Percentiles rank a stretch among this genome's conserved stretches.
These are phyloP conservation scores for Drosophila mercatorum DNA, from an alignment of 2,888 invertebrate genomes.

Conservation along the genomic window DNA sequence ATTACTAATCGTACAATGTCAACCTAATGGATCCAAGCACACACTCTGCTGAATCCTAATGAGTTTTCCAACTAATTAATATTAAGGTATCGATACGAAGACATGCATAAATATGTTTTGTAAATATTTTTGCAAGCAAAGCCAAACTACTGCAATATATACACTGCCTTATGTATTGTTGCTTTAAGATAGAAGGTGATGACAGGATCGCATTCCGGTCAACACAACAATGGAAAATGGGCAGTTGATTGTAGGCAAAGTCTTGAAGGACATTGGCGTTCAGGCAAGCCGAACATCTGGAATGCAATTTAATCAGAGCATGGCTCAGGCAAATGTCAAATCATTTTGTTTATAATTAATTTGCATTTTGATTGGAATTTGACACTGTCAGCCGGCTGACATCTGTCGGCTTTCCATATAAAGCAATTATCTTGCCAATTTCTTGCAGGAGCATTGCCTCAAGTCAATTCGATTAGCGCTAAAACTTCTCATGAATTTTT, in stretches of 20 bases:
- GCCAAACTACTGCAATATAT: too few relatives aligned
- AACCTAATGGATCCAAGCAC: not conserved
- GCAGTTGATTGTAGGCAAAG: conserved; percentile 21
- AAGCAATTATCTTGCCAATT: conserved; percentile 59
- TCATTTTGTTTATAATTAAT: conserved; percentile 78
- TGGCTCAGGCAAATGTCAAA: conserved; percentile 53
- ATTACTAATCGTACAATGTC: not conserved
- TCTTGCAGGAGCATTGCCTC: conserved; percentile 32
- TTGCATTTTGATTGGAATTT: conserved; percentile 75
- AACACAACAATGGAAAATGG: not conserved
- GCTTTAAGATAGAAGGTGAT: not conserved
- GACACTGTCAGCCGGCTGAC: conserved; percentile 64
- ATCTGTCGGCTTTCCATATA: conserved; percentile 52
- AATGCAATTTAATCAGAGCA: conserved; percentile 67
- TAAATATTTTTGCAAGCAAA: not conserved
- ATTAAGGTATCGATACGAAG: not conserved
- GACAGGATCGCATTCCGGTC: not conserved
- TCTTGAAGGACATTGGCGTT: conserved; percentile 10
- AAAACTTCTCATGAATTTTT: conserved; percentile 49
- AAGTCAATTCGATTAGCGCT: conserved; percentile 40
- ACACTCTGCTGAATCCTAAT: too few relatives aligned
- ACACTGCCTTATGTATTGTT: not conserved
- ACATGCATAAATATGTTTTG: not conserved
- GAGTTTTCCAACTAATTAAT: not conserved
- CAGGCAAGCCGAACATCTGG: conserved; percentile 27